These are phyloP conservation scores for Hirtodrosophila alboralis DNA, from an alignment of 2,888 invertebrate genomes.

Conservation along the genomic window DNA sequence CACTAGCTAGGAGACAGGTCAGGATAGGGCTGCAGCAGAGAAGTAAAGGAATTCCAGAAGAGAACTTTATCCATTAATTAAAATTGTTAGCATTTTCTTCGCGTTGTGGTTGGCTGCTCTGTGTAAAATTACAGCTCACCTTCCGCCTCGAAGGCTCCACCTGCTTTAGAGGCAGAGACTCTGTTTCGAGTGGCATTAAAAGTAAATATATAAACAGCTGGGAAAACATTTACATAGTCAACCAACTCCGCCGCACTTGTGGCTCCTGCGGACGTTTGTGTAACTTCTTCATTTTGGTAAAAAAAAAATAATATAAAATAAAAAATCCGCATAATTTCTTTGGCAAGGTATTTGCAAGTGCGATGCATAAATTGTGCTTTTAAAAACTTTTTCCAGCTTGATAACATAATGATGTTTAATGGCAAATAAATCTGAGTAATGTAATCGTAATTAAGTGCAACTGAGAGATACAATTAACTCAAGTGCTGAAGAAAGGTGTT, in stretches of 20 bases:
- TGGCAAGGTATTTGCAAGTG: constrained; percentile 40
- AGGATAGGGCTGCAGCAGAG: not conserved
- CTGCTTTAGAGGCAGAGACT: constrained; percentile 17
- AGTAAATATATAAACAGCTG: constrained; percentile 76
- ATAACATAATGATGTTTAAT: constrained; percentile 58
- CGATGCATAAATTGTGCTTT: constrained; percentile 69
- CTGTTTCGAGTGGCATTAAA: constrained; percentile 65
- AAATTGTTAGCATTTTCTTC: constrained; percentile 76
- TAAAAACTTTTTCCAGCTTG: constrained; percentile 58
- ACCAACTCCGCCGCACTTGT: constrained; percentile 63
- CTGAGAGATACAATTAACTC: constrained; percentile 9
- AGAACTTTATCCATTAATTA: constrained; percentile 84
- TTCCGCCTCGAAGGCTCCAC: not conserved
- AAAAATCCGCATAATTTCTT: constrained; percentile 40
- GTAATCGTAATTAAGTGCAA: constrained; percentile 65
- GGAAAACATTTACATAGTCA: constrained; percentile 75
- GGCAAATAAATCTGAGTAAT: constrained; percentile 69
- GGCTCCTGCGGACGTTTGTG: constrained; percentile 32
- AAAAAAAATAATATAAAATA: too few relatives aligned
- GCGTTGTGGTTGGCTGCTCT: constrained; percentile 67
- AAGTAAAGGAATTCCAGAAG: constrained; percentile 61
- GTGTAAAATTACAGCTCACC: constrained; percentile 36
- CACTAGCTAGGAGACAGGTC: constrained; percentile 11
- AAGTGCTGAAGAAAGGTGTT: not conserved
- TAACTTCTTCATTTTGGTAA: constrained; percentile 9